These are phyloP conservation scores for Iguana delicatissima DNA, from an alignment of 2,797 vertebrate species.

Conservation along the genomic window DNA sequence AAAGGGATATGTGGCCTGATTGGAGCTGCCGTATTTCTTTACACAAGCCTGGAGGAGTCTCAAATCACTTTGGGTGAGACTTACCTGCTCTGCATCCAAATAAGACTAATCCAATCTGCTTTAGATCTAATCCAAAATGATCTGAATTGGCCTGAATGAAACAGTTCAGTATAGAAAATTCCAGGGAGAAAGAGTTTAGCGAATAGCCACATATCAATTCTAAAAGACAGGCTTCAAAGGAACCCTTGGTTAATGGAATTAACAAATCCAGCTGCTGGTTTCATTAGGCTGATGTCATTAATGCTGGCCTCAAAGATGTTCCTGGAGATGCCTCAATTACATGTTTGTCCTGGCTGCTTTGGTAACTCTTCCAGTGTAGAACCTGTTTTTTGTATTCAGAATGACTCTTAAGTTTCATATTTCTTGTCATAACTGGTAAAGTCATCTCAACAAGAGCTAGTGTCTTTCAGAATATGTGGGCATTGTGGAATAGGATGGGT, in stretches of 20 bases:
- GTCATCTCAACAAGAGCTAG: not conserved
- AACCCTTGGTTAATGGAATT: not conserved
- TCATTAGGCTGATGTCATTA: not conserved
- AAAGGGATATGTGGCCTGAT: too few species aligned
- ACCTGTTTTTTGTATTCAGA: not conserved
- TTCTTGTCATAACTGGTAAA: not conserved
- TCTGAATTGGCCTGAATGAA: not conserved
- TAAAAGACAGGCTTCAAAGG: not conserved
- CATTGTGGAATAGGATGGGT: not conserved
- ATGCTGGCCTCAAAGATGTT: not conserved
- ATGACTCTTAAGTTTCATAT: not conserved
- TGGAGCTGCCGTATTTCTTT: too few species aligned
- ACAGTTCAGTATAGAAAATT: not conserved
- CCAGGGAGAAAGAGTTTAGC: not conserved
- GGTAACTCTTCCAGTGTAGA: not conserved
- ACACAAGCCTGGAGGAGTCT: too few species aligned
- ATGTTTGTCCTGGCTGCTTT: not conserved
- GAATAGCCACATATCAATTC: not conserved
- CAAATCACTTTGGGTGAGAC: too few species aligned
- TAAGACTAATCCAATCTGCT: too few species aligned
- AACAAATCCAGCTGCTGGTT: constrained; percentile 3
- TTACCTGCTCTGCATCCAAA: too few species aligned
- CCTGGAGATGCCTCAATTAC: not conserved
- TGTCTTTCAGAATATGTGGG: not conserved
- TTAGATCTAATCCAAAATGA: too few species aligned